Conservation (phyloP, 1,140 invertebrate genomes). For the Galendromus occidentalis region DNA sequence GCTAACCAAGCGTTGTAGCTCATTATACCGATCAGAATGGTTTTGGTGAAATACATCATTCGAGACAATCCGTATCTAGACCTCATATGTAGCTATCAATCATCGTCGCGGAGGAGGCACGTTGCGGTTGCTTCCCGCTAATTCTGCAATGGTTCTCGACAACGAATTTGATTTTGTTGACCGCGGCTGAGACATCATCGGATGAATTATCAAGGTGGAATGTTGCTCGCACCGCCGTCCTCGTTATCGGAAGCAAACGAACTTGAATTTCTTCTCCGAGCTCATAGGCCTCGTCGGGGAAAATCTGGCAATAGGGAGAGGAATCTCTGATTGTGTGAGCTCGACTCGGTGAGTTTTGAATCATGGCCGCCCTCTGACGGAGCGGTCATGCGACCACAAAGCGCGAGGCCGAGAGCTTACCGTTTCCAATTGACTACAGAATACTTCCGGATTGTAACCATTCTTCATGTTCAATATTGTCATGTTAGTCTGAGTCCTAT, state of each 20-base stretch:
- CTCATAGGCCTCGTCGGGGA: not conserved
- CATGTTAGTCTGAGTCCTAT: not conserved
- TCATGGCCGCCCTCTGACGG: not conserved
- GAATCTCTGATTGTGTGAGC: too few species aligned
- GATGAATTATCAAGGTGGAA: not conserved
- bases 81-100: too few species aligned
- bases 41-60: too few species aligned
- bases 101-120: too few species aligned
- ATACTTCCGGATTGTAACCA: not conserved
- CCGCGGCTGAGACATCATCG: not conserved
- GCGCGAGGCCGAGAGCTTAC: not conserved
- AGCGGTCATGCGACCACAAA: not conserved
- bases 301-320: too few species aligned
- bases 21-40: too few species aligned
- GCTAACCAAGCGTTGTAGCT: too few species aligned
- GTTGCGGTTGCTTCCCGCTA: not conserved
- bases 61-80: too few species aligned
- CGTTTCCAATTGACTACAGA: not conserved
- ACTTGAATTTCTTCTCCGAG: conserved; percentile 1
- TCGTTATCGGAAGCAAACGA: not conserved
- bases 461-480: not conserved
- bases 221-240: not conserved
- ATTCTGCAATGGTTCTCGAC: not conserved
- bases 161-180: too few species aligned
- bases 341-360: not conserved